phyloP scores from a whole-genome alignment of 23 tunicate species.

The Ciona savignyi region DNA sequence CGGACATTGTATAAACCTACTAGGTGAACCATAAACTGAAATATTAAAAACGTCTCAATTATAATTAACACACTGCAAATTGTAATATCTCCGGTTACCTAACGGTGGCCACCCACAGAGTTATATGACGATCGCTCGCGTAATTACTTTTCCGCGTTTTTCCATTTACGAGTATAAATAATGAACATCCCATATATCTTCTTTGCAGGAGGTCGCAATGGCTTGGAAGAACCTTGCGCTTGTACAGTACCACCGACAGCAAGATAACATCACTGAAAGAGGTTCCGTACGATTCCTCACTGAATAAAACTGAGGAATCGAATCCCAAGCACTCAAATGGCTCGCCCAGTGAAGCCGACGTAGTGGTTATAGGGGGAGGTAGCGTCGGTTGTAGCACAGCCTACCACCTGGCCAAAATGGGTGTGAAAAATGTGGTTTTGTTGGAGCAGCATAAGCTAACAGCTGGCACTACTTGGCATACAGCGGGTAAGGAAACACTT shows the following conservation, averaged over 20 bases:
- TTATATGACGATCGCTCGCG: no score
- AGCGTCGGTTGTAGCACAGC: constrained; percentile 80
- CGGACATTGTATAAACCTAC: no score
- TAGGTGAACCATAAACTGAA: no score
- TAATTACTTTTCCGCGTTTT: no score
- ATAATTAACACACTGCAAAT: no score
- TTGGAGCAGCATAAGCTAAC: constrained; percentile 66
- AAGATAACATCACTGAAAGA: not conserved
- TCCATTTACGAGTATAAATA: no score
- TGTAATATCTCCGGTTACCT: no score
- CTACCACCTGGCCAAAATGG: constrained; percentile 74
- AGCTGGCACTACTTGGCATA: constrained; percentile 90
- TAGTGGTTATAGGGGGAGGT: constrained; percentile 87
- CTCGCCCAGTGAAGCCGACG: constrained; percentile 56
- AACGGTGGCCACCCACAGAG: no score
- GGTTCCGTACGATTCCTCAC: constrained; percentile 26
- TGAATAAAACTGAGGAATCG: constrained; percentile 7
- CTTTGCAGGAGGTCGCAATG: not conserved
- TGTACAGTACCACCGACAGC: not conserved
- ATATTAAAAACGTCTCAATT: no score
- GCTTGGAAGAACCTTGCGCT: not conserved
- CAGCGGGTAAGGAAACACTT: constrained; percentile 51
- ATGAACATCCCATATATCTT: no score
- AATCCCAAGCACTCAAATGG: not conserved
- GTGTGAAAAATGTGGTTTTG: constrained; percentile 43